phyloP scores from a whole-genome alignment of 2,888 invertebrate species.

The Rotaria sp. region DNA sequence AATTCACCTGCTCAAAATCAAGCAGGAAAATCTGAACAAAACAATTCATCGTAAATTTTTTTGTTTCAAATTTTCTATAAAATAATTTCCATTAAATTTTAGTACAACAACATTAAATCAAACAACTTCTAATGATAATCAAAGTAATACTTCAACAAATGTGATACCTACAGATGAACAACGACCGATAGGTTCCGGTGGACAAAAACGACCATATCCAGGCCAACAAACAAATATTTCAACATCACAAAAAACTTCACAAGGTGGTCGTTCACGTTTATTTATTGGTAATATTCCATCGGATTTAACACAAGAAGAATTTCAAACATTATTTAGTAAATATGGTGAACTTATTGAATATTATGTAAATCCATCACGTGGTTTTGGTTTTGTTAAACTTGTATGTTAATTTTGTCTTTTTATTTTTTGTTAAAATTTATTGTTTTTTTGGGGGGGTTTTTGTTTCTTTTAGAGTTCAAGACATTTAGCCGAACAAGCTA shows the following conservation, averaged over 20 bases:
- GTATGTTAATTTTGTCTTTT: conserved; percentile 57
- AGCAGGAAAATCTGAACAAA: not conserved
- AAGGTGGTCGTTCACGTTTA: conserved; percentile 73
- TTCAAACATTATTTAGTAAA: conserved; percentile 73
- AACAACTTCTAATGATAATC: not conserved
- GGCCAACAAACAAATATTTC: not conserved
- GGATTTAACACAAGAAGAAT: conserved; percentile 80
- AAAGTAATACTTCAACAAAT: not conserved
- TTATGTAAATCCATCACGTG: conserved; percentile 88
- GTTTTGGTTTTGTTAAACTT: conserved; percentile 88
- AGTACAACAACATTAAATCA: not conserved
- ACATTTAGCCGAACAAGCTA: conserved; percentile 86
- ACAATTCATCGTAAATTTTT: not conserved
- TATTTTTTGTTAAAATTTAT: conserved; percentile 42
- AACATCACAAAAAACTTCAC: not conserved
- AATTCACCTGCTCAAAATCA: not conserved
- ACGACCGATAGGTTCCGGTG: not conserved
- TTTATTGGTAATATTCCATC: conserved; percentile 87
- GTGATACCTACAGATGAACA: not conserved
- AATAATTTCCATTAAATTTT: not conserved
- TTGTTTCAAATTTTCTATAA: not conserved
- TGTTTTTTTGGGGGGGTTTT: conserved; percentile 41
- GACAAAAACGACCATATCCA: not conserved
- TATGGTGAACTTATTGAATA: conserved; percentile 85
- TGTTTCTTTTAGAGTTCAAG: conserved; percentile 46